Evolutionary conservation across 2,113 vertebrate species (phyloP).

Genomic region (Gnathonemus echidnorhynchus): DNA sequence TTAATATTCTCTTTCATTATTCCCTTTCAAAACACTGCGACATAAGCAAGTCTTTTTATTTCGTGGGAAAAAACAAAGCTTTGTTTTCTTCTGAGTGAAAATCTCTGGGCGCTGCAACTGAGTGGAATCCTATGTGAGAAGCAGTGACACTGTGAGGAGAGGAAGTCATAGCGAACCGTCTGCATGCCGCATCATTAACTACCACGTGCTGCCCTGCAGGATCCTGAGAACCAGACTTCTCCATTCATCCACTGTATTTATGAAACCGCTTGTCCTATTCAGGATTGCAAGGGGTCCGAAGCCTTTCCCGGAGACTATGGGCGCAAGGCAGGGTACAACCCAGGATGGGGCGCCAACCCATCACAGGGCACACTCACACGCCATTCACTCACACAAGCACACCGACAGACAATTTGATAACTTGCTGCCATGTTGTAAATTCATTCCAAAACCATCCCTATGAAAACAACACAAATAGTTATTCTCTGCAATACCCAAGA

Average conservation of each 20-base stretch:
- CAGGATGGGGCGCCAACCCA: background rate
- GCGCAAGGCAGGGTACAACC: background rate
- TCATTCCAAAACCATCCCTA: slow-evolving; percentile 17
- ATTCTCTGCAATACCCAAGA: background rate
- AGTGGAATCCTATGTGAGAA: background rate
- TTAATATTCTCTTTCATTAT: background rate
- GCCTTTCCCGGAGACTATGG: background rate
- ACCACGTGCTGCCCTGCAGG: background rate
- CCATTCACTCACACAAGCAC: background rate
- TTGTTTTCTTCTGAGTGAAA: background rate
- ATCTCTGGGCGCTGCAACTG: background rate
- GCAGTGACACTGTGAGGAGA: background rate
- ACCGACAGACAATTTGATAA: background rate
- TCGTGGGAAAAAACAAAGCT: background rate
- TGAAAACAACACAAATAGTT: background rate
- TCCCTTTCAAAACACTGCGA: background rate
- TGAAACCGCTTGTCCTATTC: background rate
- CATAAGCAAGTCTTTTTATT: background rate
- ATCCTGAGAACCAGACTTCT: background rate
- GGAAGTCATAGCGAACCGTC: background rate
- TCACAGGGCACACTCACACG: background rate
- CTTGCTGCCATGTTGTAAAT: slow-evolving; percentile 29
- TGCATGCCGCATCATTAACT: background rate
- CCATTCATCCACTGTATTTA: background rate
- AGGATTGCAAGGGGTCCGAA: no score